A percentile compares a stretch with the other conserved stretches of the same genome.
These are phyloP conservation scores for Aldrovandia affinis DNA, from an alignment of 2,797 vertebrate genomes.

Conservation along the genomic window DNA sequence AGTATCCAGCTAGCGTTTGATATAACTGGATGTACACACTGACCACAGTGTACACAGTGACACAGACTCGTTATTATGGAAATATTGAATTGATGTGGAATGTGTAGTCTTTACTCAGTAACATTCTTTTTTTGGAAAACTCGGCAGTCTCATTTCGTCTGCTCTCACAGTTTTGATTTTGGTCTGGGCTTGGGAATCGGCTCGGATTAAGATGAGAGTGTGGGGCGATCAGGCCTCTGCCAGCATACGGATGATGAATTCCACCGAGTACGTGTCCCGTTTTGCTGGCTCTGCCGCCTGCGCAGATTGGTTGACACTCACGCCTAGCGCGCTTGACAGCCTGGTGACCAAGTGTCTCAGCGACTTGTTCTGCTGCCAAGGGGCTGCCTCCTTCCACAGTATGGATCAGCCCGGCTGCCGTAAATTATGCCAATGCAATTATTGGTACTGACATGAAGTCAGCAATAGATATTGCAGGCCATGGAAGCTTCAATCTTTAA, in stretches of 20 bases:
- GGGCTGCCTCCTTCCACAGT: background rate
- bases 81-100: background rate
- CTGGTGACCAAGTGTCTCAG: background rate
- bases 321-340: background rate
- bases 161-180: background rate
- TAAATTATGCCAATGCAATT: background rate
- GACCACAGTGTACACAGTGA: background rate
- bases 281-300: background rate
- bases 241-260: background rate
- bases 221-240: background rate
- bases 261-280: background rate
- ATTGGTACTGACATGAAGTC: background rate
- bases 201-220: background rate
- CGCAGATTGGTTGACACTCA: background rate
- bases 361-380: background rate
- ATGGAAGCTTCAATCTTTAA: background rate
- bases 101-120: background rate
- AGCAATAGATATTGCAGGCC: background rate
- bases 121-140: background rate
- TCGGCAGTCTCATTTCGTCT: background rate
- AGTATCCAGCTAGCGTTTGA: background rate
- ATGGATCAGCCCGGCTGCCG: background rate
- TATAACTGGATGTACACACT: background rate
- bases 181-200: background rate
- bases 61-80: background rate